phyloP scores from a whole-genome alignment of 2,888 invertebrate species.

The Yponomeuta evonymella region DNA sequence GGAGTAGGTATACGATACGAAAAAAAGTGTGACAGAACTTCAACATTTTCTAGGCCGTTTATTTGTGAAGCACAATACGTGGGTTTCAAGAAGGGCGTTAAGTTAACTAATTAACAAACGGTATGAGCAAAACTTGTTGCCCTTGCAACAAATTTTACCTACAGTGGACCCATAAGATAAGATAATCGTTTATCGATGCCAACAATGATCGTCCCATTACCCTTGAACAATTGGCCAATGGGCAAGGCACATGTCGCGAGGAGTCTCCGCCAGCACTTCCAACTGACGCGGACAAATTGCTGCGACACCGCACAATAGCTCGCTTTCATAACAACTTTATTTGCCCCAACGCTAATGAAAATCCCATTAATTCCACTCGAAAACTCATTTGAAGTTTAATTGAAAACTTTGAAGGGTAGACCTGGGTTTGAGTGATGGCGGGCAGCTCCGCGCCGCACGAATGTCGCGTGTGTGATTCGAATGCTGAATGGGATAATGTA shows the following conservation, averaged over 20 bases:
- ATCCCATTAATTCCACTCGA: slow-evolving; percentile 71
- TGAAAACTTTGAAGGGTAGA: slow-evolving; percentile 65
- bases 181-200: too few relatives aligned
- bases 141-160: too few relatives aligned
- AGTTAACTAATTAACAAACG: too few relatives aligned
- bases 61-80: too few relatives aligned
- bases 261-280: slow-evolving; percentile 33
- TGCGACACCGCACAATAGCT: slow-evolving; percentile 55
- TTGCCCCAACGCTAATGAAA: slow-evolving; percentile 72
- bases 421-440: slow-evolving; percentile 54
- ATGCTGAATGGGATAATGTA: slow-evolving; percentile 51
- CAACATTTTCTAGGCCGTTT: too few relatives aligned
- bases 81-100: too few relatives aligned
- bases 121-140: too few relatives aligned
- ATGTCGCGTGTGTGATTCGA: slow-evolving; percentile 53
- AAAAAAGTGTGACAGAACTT: too few relatives aligned
- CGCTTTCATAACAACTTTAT: slow-evolving; percentile 66
- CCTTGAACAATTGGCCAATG: not conserved
- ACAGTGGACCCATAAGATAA: too few relatives aligned
- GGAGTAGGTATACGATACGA: too few relatives aligned
- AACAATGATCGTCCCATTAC: slow-evolving; percentile 2
- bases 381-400: slow-evolving; percentile 75
- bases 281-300: slow-evolving; percentile 68
- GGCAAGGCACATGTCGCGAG: slow-evolving; percentile 36
- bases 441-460: not conserved